Base-by-base conservation (phyloP, 2,797 vertebrate genomes). In the Chrosomus eos region DNA sequence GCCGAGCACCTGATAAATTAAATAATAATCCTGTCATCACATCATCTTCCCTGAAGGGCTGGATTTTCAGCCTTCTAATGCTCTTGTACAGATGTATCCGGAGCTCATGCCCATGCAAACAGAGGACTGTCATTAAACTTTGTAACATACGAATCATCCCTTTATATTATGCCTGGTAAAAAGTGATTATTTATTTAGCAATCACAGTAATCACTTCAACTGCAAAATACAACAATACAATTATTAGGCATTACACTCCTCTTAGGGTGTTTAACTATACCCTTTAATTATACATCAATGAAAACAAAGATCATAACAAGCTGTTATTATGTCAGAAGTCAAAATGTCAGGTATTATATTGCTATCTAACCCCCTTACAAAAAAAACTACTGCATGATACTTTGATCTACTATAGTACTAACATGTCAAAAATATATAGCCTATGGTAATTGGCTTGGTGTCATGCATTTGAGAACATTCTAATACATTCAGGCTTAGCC, bases 71-170 rank as follows among this genome's bases (percentile, higher is more conserved):
- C 62, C 76, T 87, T 74, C 68, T 75, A 43, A 78, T 72, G 64
- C 83, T 82, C 85, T 76, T 82, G 77, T 82, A 77, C 89, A 89
- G 88, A 88, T 88, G 90, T 81, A 88, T 88, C 87, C 87, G 58
- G 82, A 81, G 71, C 70, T 80, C 33, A 43, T 23, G 60, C 62
- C 45, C 81, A 81, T 68, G 79, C 83, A 88, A 89, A 88, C 85
- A 84, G 33, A 71, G 28, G 36, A 4, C n/a, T 28, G 76, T 86
- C 77, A 86, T 88, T 67, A 85, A 89, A 72, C 75, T 13, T 26
- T 31, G 21, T 48, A 31, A 28, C 74, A 18, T 31, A 73, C 21
- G 2, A 28, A 72, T 31, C 33, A 67, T 26, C n/a, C 28, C 16
- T 21, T 18, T 40, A 51, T 33, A 45, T 13, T 14, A 26, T 68